These are phyloP conservation scores for Slavum lentiscoides DNA, from an alignment of 2,888 invertebrate species.

Conservation along the genomic window DNA sequence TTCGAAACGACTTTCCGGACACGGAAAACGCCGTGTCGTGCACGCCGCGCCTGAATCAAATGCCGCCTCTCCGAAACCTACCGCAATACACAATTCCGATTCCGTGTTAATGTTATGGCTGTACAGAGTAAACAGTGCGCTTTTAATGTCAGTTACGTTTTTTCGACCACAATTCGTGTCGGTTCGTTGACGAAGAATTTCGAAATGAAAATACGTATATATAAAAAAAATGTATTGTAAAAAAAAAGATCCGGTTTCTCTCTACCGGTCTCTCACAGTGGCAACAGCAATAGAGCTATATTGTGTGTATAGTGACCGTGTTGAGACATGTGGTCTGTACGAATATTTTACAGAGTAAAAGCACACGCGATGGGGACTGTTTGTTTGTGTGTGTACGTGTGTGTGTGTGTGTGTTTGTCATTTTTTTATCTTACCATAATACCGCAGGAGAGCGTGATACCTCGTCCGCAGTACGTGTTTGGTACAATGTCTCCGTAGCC, in stretches of 20 bases:
- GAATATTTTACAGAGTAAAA: background rate
- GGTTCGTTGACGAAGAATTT: conserved; percentile 23
- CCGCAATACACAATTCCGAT: background rate
- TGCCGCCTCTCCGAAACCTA: background rate
- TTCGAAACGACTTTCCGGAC: conserved; percentile 11
- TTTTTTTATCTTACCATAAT: conserved; percentile 86
- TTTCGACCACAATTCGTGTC: background rate
- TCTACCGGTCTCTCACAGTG: too few relatives aligned
- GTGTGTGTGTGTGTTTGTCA: conserved; percentile 9
- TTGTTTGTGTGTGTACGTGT: conserved; percentile 3
- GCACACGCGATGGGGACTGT: conserved; percentile 4
- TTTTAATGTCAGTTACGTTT: conserved; percentile 44
- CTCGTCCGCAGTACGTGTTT: conserved; percentile 99
- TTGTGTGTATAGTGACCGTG: background rate
- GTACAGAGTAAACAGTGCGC: conserved; percentile 49
- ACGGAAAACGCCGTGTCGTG: conserved; percentile 11
- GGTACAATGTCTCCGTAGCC: conserved; percentile 99
- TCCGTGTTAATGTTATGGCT: background rate
- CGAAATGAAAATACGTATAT: background rate
- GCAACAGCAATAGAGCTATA: background rate
- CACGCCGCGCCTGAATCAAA: background rate
- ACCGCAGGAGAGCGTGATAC: conserved; percentile 98
- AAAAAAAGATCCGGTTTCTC: too few relatives aligned
- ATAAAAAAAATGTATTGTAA: too few relatives aligned
- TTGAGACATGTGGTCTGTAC: background rate